phyloP scores from a whole-genome alignment of 2,888 invertebrate species.

The Phorcus lineatus region DNA sequence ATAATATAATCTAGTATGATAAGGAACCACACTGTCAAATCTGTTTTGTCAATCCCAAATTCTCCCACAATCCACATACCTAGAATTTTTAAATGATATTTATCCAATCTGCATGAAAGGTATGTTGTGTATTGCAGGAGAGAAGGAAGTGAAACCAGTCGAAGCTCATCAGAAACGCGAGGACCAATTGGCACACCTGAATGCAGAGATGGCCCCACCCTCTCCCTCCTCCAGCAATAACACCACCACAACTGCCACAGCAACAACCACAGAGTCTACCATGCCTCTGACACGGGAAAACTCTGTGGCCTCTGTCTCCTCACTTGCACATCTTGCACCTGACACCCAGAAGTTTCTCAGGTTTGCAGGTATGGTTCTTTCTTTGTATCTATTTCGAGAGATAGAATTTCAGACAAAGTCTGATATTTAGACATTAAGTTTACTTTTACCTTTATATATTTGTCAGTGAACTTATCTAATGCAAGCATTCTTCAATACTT shows the following conservation, averaged over 20 bases:
- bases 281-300: slow-evolving; percentile 59
- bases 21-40: too few relatives aligned
- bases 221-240: slow-evolving; percentile 57
- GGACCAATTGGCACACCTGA: slow-evolving; percentile 77
- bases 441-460: too few relatives aligned
- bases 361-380: slow-evolving; percentile 81
- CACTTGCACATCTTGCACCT: slow-evolving; percentile 75
- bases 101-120: too few relatives aligned
- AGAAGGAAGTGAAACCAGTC: slow-evolving; percentile 61
- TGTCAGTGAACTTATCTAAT: too few relatives aligned
- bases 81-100: too few relatives aligned
- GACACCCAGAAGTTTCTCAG: slow-evolving; percentile 87
- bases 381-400: too few relatives aligned
- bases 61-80: too few relatives aligned
- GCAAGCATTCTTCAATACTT: too few relatives aligned
- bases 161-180: slow-evolving; percentile 68
- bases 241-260: not conserved
- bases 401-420: too few relatives aligned
- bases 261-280: slow-evolving; percentile 30
- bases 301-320: slow-evolving; percentile 60
- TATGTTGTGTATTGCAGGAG: slow-evolving; percentile 50
- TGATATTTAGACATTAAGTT: too few relatives aligned
- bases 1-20: too few relatives aligned
- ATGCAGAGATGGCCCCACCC: slow-evolving; percentile 69
- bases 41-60: too few relatives aligned